phyloP scores from a whole-genome alignment of 2,113 vertebrate species.

The Chionis minor region DNA sequence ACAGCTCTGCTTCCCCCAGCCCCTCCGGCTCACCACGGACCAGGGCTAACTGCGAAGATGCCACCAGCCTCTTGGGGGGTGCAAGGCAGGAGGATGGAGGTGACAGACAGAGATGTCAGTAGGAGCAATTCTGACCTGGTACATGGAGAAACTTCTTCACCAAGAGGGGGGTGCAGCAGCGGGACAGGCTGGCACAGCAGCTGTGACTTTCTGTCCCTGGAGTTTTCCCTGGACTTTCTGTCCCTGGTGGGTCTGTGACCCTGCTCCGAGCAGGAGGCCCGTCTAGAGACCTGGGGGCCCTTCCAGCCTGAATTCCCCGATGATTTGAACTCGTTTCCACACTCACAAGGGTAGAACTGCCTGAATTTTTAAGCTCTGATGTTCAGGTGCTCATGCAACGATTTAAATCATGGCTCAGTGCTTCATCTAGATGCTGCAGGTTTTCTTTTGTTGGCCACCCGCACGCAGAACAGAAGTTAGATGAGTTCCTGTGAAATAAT shows the following conservation, averaged over 20 bases:
- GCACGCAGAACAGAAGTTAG: neutral
- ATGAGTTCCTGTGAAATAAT: accelerated
- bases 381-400: neutral
- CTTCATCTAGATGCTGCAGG: neutral
- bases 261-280: neutral
- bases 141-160: neutral
- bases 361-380: neutral
- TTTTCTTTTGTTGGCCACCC: neutral
- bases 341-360: neutral
- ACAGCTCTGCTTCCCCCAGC: neutral
- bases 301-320: neutral
- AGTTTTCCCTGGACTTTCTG: neutral
- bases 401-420: accelerated
- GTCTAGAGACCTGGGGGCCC: neutral
- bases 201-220: neutral
- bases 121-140: neutral
- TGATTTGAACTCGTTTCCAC: neutral
- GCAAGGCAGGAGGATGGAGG: neutral
- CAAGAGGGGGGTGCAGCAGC: accelerated
- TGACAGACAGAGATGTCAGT: neutral
- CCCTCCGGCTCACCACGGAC: neutral
- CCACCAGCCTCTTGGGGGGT: accelerated
- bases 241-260: neutral
- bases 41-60: neutral
- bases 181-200: neutral